Percentiles rank a stretch among this genome's conserved stretches.
These are phyloP conservation scores for Apamea epomidion DNA, from an alignment of 2,888 invertebrate genomes.

Conservation along the genomic window DNA sequence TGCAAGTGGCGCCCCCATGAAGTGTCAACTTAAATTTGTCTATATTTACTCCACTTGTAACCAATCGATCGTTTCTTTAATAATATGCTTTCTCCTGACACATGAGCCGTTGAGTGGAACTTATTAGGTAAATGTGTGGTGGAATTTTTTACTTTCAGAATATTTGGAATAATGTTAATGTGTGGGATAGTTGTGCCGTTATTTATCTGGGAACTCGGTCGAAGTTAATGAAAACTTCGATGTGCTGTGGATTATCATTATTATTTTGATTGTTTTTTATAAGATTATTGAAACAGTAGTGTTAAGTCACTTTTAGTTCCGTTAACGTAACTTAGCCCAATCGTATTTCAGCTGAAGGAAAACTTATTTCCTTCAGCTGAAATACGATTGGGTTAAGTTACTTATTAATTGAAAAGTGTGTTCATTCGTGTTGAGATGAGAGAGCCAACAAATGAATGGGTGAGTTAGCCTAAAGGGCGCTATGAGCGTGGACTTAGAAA, in stretches of 20 bases:
- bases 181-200: conserved; percentile 45
- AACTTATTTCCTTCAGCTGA: background rate
- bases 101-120: conserved; percentile 29
- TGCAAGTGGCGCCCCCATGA: conserved; percentile 7
- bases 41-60: conserved; percentile 38
- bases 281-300: background rate
- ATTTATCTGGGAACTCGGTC: conserved; percentile 26
- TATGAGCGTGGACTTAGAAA: no score
- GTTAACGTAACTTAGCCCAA: background rate
- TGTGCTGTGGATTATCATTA: conserved; percentile 3
- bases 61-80: conserved; percentile 42
- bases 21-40: conserved; percentile 34
- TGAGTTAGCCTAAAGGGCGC: no score
- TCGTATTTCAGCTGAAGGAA: no score
- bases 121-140: conserved; percentile 40
- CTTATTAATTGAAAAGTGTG: background rate
- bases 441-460: background rate
- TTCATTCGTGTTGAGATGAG: background rate
- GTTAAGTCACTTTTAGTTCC: background rate
- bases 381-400: background rate
- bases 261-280: background rate
- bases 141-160: conserved; percentile 13
- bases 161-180: conserved; percentile 1
- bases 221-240: background rate
- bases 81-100: conserved; percentile 37